Percentiles rank a stretch among this genome's conserved stretches.
Conservation (phyloP, 2,113 vertebrate species). For the Scolopax mira region DNA sequence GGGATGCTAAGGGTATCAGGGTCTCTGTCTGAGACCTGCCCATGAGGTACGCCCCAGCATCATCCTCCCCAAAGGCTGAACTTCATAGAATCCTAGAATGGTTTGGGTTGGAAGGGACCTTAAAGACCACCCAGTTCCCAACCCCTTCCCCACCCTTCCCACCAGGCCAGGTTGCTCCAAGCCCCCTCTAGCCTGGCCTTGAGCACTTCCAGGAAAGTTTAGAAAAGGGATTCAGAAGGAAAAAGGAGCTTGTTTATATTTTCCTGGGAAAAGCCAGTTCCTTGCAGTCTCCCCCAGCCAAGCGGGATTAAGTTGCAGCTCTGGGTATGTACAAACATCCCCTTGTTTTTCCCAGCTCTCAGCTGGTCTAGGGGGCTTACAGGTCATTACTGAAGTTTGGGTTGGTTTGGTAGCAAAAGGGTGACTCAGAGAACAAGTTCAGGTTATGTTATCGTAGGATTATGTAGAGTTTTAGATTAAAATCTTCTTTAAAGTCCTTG, state of each 20-base stretch:
- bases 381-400: constrained; percentile 1
- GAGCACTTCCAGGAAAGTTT: not conserved
- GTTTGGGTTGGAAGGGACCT: not conserved
- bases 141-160: not conserved
- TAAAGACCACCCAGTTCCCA: not conserved
- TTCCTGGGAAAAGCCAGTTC: not conserved
- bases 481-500: constrained; percentile 45
- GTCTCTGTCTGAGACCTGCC: not conserved
- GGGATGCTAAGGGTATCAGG: not conserved
- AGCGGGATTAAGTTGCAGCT: not conserved
- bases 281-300: not conserved
- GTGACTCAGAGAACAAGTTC: constrained; percentile 37
- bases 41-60: not conserved
- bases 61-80: not conserved
- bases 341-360: constrained; percentile 40
- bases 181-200: not conserved
- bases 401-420: constrained; percentile 17
- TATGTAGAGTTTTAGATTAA: constrained; percentile 20
- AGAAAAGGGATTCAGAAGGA: not conserved
- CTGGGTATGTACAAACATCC: not conserved
- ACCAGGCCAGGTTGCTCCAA: not conserved
- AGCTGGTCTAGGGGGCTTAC: not conserved
- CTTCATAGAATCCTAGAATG: not conserved
- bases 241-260: not conserved
- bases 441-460: constrained; percentile 44